Percentiles rank a stretch among this genome's conserved stretches.
phyloP scores from a whole-genome alignment of 2,888 invertebrate species.

The Cylindroiulus punctatus region DNA sequence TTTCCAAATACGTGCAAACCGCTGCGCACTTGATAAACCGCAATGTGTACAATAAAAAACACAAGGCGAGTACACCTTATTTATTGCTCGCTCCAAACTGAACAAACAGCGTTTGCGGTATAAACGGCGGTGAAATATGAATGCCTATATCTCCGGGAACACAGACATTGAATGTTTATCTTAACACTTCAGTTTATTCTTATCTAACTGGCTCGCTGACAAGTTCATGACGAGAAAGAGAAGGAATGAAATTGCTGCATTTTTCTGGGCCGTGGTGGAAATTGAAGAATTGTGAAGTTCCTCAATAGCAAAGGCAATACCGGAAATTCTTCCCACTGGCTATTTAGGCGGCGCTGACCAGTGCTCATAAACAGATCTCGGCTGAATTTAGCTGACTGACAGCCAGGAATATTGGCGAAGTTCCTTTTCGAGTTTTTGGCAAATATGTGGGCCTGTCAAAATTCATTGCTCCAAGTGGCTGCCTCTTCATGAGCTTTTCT shows the following conservation, averaged over 20 bases:
- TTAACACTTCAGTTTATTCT: constrained; percentile 24
- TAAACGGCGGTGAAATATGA: not conserved
- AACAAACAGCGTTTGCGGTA: constrained; percentile 6
- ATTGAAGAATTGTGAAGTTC: constrained; percentile 35
- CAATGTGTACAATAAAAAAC: not conserved
- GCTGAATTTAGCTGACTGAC: constrained; percentile 40
- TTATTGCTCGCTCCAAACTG: not conserved
- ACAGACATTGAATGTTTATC: constrained; percentile 39
- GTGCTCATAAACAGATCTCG: constrained; percentile 2
- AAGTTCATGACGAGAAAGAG: constrained; percentile 25
- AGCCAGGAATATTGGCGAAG: constrained; percentile 25
- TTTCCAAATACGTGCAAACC: not conserved
- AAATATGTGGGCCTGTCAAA: constrained; percentile 44
- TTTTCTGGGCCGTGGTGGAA: not conserved
- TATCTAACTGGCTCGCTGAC: constrained; percentile 42
- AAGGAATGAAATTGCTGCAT: constrained; percentile 1
- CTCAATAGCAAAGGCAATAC: constrained; percentile 30
- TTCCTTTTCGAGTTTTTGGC: constrained; percentile 39
- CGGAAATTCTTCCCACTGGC: constrained; percentile 22
- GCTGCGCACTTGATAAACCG: constrained; percentile 13
- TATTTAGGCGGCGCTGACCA: constrained; percentile 1
- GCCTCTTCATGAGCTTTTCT: constrained; percentile 48
- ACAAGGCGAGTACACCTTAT: not conserved
- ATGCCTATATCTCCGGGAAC: not conserved
- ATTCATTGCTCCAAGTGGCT: constrained; percentile 49